Evolutionary conservation across 2,888 invertebrate species (phyloP).

Genomic region (Drosophila pullipes): DNA sequence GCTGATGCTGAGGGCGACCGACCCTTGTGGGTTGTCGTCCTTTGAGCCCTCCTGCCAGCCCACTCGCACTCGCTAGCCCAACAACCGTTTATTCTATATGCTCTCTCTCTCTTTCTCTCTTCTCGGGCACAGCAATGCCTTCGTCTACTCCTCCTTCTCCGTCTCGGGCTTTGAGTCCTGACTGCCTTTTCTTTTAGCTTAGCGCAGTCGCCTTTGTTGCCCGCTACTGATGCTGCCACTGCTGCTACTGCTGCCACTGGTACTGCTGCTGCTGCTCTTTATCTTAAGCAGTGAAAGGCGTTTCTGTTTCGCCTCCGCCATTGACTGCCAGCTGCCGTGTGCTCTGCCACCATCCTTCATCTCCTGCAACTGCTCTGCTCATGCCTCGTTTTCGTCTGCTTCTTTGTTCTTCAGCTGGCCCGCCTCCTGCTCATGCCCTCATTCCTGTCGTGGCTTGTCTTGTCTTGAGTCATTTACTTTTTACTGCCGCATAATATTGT

Average conservation of each 20-base stretch:
- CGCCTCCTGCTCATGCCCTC: not conserved
- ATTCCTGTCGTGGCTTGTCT: conserved; percentile 39
- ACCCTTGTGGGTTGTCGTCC: conserved; percentile 72
- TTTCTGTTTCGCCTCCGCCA: conserved; percentile 61
- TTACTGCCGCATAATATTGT: conserved; percentile 82
- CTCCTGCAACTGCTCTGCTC: not conserved
- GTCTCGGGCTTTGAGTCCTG: conserved; percentile 16
- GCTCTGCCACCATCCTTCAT: conserved; percentile 37
- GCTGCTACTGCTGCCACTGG: conserved; percentile 45
- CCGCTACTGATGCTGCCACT: conserved; percentile 23
- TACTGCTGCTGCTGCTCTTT: conserved; percentile 57
- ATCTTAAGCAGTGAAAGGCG: conserved; percentile 69
- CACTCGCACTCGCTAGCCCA: conserved; percentile 3
- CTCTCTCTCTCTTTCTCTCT: conserved; percentile 22
- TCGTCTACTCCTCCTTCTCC: conserved; percentile 13
- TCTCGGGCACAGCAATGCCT: not conserved
- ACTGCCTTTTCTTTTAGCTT: conserved; percentile 45
- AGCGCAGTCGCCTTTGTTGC: conserved; percentile 45
- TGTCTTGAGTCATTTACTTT: conserved; percentile 81
- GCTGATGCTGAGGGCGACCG: conserved; percentile 15
- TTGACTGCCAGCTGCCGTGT: conserved; percentile 70
- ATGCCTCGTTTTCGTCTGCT: conserved; percentile 6
- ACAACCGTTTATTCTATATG: conserved; percentile 51
- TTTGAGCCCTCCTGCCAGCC: conserved; percentile 37
- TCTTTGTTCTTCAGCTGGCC: conserved; percentile 32